These are phyloP conservation scores for Sebastes baramenuke DNA, from an alignment of 2,797 vertebrate genomes.

Conservation along the genomic window DNA sequence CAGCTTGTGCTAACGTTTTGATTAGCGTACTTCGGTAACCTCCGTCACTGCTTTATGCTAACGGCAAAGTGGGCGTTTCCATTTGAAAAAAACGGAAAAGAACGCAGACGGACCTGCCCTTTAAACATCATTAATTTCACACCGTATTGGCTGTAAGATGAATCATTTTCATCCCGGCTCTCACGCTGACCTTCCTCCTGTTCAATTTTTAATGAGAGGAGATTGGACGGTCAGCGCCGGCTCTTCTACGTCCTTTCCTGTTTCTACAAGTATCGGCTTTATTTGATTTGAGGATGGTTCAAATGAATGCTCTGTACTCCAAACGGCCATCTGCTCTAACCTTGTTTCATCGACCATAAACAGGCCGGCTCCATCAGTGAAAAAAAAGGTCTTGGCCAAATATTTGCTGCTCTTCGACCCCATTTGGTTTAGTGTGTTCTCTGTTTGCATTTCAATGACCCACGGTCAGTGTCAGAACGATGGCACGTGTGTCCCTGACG, in stretches of 20 bases:
- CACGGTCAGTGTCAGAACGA: slow-evolving; percentile 76
- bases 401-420: slow-evolving; percentile 84
- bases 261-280: slow-evolving; percentile 72
- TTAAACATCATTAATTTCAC: slow-evolving; percentile 7
- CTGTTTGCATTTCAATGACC: slow-evolving; percentile 84
- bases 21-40: no score
- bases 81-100: no score
- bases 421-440: slow-evolving; percentile 77
- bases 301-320: slow-evolving; percentile 38
- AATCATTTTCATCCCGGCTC: slow-evolving; percentile 1
- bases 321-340: slow-evolving; percentile 73
- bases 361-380: slow-evolving; percentile 71
- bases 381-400: slow-evolving; percentile 79
- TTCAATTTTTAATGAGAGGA: slow-evolving; percentile 62
- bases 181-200: slow-evolving; percentile 30
- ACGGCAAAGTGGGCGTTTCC: no score
- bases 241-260: slow-evolving; percentile 19
- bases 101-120: background rate
- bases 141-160: slow-evolving; percentile 24
- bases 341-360: slow-evolving; percentile 77
- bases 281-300: slow-evolving; percentile 74
- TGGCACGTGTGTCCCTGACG: slow-evolving; percentile 84
- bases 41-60: no score
- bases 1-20: no score
- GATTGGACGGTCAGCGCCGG: slow-evolving; percentile 40